phyloP scores from a whole-genome alignment of 2,797 vertebrate species.

The Austrolebias charrua region DNA sequence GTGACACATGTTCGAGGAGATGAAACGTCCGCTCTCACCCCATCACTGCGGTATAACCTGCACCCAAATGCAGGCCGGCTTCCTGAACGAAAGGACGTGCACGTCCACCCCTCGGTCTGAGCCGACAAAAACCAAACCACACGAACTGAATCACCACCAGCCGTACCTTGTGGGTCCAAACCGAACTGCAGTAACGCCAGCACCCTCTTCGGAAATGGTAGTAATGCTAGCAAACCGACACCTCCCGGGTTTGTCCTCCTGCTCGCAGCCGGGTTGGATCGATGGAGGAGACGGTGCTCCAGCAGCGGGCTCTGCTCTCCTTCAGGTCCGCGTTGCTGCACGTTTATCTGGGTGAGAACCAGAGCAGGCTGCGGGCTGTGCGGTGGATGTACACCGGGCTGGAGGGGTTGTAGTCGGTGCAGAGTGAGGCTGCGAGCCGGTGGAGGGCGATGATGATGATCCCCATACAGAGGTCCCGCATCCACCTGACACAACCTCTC shows the following conservation, averaged over 20 bases:
- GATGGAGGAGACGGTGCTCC: slow-evolving; percentile 63
- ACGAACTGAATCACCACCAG: slow-evolving; percentile 1
- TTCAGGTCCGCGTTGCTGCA: slow-evolving; percentile 23
- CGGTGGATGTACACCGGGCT: slow-evolving; percentile 43
- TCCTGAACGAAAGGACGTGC: slow-evolving; percentile 51
- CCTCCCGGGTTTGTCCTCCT: slow-evolving; percentile 46
- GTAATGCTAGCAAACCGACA: slow-evolving; percentile 47
- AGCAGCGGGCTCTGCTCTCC: slow-evolving; percentile 38
- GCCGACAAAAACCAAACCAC: slow-evolving; percentile 27
- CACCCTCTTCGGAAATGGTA: too few species aligned
- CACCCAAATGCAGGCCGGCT: slow-evolving; percentile 75
- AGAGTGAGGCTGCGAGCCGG: slow-evolving; percentile 47
- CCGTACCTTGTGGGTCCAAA: slow-evolving; percentile 76
- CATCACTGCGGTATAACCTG: slow-evolving; percentile 79
- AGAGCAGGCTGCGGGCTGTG: slow-evolving; percentile 16
- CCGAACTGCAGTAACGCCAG: too few species aligned
- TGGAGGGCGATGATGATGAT: slow-evolving; percentile 56
- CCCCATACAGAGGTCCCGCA: slow-evolving; percentile 67
- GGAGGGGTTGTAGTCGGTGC: slow-evolving; percentile 54
- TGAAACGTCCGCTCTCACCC: slow-evolving; percentile 35
- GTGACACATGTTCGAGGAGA: slow-evolving; percentile 34
- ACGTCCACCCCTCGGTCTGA: slow-evolving; percentile 42
- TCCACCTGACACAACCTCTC: slow-evolving; percentile 73
- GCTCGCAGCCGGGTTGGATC: slow-evolving; percentile 53
- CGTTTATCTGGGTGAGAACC: slow-evolving; percentile 21